These are phyloP conservation scores for Auanema freiburgensis DNA, from an alignment of 2,888 invertebrate genomes.

Conservation along the genomic window DNA sequence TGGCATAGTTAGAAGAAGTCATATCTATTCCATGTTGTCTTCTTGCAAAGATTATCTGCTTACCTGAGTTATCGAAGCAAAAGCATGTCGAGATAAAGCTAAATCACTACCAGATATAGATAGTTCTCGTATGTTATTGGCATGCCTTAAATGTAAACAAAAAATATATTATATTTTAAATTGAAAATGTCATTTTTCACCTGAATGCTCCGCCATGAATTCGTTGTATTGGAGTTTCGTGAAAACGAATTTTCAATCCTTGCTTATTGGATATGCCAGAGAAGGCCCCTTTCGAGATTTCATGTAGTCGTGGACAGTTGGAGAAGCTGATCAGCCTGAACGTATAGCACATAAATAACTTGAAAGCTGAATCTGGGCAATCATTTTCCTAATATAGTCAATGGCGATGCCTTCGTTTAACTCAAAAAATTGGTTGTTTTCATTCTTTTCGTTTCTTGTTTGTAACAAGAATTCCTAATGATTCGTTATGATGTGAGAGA, in stretches of 20 bases:
- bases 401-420: background rate
- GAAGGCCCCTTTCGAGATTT: slow-evolving; percentile 34
- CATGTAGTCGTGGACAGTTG: slow-evolving; percentile 26
- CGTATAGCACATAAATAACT: too few species aligned
- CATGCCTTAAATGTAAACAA: slow-evolving; percentile 22
- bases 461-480: background rate
- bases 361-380: background rate
- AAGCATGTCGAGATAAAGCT: slow-evolving; percentile 31
- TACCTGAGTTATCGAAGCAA: slow-evolving; percentile 35
- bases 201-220: slow-evolving; percentile 37
- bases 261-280: slow-evolving; percentile 37
- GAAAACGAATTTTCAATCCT: slow-evolving; percentile 34
- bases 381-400: background rate
- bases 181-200: slow-evolving; percentile 8
- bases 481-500: background rate
- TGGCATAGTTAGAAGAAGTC: background rate
- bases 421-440: background rate
- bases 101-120: slow-evolving; percentile 36
- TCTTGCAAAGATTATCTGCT: background rate
- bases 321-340: slow-evolving; percentile 31
- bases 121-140: slow-evolving; percentile 38
- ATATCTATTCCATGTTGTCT: background rate
- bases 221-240: slow-evolving; percentile 36
- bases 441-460: background rate
- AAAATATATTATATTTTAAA: background rate